phyloP scores from a whole-genome alignment of 1,140 invertebrate species.

The Archivesica marissinica region DNA sequence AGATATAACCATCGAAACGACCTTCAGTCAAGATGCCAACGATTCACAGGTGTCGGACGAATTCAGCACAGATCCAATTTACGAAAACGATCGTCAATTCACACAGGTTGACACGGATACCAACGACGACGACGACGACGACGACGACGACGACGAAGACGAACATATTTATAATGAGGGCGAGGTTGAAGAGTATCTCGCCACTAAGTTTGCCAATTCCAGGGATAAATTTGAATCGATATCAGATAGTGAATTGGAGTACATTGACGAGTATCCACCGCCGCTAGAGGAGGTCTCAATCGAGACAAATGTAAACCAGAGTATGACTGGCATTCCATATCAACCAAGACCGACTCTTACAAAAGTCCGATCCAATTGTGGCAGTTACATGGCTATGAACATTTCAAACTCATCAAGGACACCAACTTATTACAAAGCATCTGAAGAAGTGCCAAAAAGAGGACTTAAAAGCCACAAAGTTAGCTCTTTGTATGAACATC shows the following conservation, averaged over 20 bases:
- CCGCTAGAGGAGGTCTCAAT: not conserved
- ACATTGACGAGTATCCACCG: not conserved
- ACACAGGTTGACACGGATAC: not conserved
- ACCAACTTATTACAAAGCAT: not conserved
- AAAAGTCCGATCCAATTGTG: conserved; percentile 17
- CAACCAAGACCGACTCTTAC: not conserved
- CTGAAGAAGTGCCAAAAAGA: conserved; percentile 1
- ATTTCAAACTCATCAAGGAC: conserved; percentile 42
- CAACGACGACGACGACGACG: not conserved
- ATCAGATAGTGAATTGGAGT: not conserved
- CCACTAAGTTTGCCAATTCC: not conserved
- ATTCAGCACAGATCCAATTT: not conserved
- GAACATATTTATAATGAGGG: conserved; percentile 52
- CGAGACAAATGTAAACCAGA: not conserved
- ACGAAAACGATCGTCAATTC: conserved; percentile 36
- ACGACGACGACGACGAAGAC: not conserved
- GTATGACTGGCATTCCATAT: not conserved
- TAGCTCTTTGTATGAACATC: not conserved
- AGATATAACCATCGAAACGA: conserved; percentile 12
- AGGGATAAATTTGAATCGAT: conserved; percentile 27
- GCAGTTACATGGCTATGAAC: conserved; percentile 51
- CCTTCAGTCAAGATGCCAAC: conserved; percentile 29
- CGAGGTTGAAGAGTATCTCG: conserved; percentile 45
- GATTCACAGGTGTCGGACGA: conserved; percentile 1
- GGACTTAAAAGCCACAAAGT: not conserved